Percentiles rank a stretch among this genome's conserved stretches.
phyloP scores from a whole-genome alignment of 2,888 invertebrate species.

The Acanthosepion esculentum region DNA sequence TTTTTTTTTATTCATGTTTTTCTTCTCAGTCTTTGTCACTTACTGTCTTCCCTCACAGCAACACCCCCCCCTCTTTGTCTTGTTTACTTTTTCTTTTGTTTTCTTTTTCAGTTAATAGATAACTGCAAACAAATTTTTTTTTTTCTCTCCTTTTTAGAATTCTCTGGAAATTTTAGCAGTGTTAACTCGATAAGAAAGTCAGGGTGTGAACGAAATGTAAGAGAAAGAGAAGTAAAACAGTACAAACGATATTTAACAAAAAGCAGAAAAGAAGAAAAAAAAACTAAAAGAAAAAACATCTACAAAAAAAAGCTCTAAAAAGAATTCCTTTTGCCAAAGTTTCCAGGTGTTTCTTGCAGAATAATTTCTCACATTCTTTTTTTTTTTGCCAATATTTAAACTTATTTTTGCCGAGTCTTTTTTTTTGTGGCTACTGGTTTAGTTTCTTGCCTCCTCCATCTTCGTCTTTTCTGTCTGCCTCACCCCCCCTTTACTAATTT shows the following conservation, averaged over 20 bases:
- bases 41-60: too few species aligned
- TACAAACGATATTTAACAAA: conserved; percentile 34
- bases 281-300: neutral
- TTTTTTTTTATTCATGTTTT: too few species aligned
- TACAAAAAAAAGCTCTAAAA: neutral
- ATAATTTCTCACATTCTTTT: neutral
- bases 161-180: neutral
- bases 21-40: too few species aligned
- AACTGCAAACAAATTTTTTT: neutral
- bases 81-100: neutral
- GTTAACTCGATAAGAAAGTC: neutral
- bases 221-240: neutral
- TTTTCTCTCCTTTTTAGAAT: too few species aligned
- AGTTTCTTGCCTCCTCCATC: neutral
- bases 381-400: neutral
- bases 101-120: neutral
- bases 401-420: neutral
- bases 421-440: neutral
- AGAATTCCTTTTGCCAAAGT: conserved; percentile 6
- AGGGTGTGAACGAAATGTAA: neutral
- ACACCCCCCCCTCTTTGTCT: rapidly evolving
- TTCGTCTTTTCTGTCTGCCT: neutral
- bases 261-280: neutral
- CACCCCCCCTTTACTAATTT: neutral
- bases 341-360: conserved; percentile 8